Evolutionary conservation across 2,113 vertebrate genomes (phyloP).

Genomic region (Neogale vison): DNA sequence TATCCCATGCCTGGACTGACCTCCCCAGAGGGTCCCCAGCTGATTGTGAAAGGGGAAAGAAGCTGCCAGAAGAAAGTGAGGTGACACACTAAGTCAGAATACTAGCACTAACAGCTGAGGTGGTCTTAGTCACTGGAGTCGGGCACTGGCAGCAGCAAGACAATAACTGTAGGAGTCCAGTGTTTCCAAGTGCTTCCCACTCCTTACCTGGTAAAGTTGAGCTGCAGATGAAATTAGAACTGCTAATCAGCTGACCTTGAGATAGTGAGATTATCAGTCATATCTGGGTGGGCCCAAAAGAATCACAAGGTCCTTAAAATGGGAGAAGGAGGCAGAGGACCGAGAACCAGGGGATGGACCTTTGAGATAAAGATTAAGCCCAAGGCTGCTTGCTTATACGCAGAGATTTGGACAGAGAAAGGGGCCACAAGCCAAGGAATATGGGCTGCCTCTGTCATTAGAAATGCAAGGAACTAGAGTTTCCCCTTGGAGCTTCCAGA

Average conservation of each 20-base stretch:
- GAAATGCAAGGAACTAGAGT: not conserved
- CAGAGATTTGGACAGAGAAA: not conserved
- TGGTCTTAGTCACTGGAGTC: rapidly evolving
- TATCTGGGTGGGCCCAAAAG: too few species aligned
- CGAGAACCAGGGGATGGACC: rapidly evolving
- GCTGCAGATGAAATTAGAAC: not conserved
- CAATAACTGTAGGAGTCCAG: too few species aligned
- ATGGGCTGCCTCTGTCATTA: rapidly evolving
- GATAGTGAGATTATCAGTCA: not conserved
- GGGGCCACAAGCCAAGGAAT: not conserved
- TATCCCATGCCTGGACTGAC: not conserved
- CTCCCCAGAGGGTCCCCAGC: not conserved
- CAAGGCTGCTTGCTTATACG: rapidly evolving
- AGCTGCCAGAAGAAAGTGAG: not conserved
- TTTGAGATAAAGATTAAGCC: not conserved
- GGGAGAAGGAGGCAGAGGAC: not conserved
- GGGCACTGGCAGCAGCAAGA: not conserved
- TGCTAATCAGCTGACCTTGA: not conserved
- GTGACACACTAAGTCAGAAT: not conserved
- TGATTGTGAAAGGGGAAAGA: not conserved
- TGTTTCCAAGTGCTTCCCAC: not conserved
- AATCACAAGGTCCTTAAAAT: not conserved
- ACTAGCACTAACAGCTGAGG: not conserved
- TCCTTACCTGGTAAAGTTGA: not conserved
- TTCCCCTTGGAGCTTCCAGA: not conserved